Evolutionary conservation across 1,140 invertebrate genomes (phyloP).

Genomic region (Atta cephalotes): DNA sequence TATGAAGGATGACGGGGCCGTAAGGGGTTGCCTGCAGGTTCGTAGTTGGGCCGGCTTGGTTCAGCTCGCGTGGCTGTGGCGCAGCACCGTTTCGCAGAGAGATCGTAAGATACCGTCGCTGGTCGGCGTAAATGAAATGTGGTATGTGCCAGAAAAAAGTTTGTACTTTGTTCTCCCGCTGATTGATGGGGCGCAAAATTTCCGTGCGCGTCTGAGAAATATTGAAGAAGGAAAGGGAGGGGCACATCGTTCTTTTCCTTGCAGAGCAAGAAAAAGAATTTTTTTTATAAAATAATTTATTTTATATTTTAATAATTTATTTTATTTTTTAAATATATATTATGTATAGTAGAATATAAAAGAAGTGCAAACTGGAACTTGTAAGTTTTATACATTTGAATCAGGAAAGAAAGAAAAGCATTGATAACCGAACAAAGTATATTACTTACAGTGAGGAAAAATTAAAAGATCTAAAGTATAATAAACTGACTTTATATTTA

Average conservation of each 20-base stretch:
- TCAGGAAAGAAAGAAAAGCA: not conserved
- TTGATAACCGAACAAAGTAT: not conserved
- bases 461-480: not conserved
- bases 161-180: conserved; percentile 62
- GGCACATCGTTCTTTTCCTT: not conserved
- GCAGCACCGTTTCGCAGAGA: conserved; percentile 44
- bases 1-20: conserved; percentile 60
- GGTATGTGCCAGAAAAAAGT: conserved; percentile 71
- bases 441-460: not conserved
- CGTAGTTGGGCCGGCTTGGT: conserved; percentile 36
- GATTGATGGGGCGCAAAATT: conserved; percentile 71
- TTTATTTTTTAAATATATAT: conserved; percentile 9
- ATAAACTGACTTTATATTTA: not conserved
- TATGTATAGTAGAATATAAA: not conserved
- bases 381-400: not conserved
- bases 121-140: conserved; percentile 72
- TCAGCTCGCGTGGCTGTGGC: conserved; percentile 44
- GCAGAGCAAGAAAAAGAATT: not conserved
- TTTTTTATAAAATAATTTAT: conserved; percentile 28
- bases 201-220: conserved; percentile 41
- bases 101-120: conserved; percentile 56
- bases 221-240: no score
- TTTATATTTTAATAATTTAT: conserved; percentile 26
- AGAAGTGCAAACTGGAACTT: not conserved
- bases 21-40: conserved; percentile 56